Conservation (phyloP, 2,797 vertebrate genomes). For the Sebastes umbrosus region DNA sequence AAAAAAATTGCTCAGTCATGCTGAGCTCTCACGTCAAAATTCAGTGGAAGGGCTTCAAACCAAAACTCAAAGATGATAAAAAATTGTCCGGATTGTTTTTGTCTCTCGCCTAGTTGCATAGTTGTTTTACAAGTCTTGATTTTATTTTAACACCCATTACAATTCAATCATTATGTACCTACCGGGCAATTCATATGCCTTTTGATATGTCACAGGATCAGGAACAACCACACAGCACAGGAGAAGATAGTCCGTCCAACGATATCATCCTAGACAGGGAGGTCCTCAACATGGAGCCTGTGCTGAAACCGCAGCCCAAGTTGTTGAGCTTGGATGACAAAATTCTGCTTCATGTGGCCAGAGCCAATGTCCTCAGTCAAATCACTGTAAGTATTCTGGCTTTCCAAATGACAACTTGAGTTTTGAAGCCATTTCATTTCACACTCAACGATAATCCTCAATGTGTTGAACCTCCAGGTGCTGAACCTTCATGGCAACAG, state of each 20-base stretch:
- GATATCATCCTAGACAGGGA: slow-evolving; percentile 72
- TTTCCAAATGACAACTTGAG: neutral
- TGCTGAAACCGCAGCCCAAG: slow-evolving; percentile 79
- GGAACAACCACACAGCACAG: slow-evolving; percentile 7
- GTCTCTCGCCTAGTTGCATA: neutral
- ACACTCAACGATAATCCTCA: neutral
- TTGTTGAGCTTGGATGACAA: slow-evolving; percentile 83
- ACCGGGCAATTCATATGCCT: neutral
- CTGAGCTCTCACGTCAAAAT: neutral
- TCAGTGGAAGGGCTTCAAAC: neutral
- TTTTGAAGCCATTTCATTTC: neutral
- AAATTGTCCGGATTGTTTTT: neutral
- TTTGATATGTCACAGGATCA: slow-evolving; percentile 54
- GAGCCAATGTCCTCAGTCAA: slow-evolving; percentile 84
- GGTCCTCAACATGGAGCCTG: slow-evolving; percentile 83
- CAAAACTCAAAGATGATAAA: neutral
- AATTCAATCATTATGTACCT: neutral
- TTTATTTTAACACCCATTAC: neutral
- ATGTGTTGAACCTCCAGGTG: slow-evolving; percentile 65
- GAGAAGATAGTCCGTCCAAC: slow-evolving; percentile 5
- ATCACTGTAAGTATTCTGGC: slow-evolving; percentile 82
- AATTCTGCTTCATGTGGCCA: slow-evolving; percentile 79
- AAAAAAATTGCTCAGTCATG: neutral
- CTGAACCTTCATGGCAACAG: slow-evolving; percentile 89
- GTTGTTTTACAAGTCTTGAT: neutral